Evolutionary conservation across 1,140 invertebrate genomes (phyloP).

Genomic region (Tetragnatha versicolor): DNA sequence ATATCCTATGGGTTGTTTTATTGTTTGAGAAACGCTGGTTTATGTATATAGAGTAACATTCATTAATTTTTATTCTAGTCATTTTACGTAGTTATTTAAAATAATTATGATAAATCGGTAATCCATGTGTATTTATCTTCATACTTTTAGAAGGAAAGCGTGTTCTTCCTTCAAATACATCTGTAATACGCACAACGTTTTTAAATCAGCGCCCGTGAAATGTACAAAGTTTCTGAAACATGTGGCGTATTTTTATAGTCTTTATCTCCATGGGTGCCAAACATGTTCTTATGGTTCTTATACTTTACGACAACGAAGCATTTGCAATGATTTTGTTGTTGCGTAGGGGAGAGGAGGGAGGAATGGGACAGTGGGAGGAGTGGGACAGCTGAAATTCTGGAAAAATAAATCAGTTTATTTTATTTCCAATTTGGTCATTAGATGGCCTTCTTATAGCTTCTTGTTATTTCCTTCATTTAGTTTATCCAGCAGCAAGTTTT

Average conservation of each 20-base stretch:
- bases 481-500: too few species aligned
- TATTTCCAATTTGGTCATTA: background rate
- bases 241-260: slow-evolving; percentile 12
- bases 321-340: background rate
- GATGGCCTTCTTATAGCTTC: background rate
- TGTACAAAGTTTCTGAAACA: background rate
- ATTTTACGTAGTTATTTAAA: background rate
- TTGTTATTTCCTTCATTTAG: background rate
- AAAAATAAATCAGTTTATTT: background rate
- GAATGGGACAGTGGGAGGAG: too few species aligned
- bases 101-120: background rate
- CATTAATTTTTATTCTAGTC: background rate
- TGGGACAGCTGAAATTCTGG: too few species aligned
- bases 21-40: too few species aligned
- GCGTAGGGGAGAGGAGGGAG: too few species aligned
- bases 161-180: too few species aligned
- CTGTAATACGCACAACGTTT: too few species aligned
- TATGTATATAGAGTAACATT: too few species aligned
- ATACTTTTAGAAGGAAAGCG: too few species aligned
- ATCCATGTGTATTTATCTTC: background rate
- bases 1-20: too few species aligned
- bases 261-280: background rate
- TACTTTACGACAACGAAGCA: background rate
- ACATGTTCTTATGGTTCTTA: background rate
- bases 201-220: too few species aligned